Percentiles rank a stretch among this genome's conserved stretches.
Conservation (phyloP, 2,888 invertebrate species). For the Pheosia gnoma region DNA sequence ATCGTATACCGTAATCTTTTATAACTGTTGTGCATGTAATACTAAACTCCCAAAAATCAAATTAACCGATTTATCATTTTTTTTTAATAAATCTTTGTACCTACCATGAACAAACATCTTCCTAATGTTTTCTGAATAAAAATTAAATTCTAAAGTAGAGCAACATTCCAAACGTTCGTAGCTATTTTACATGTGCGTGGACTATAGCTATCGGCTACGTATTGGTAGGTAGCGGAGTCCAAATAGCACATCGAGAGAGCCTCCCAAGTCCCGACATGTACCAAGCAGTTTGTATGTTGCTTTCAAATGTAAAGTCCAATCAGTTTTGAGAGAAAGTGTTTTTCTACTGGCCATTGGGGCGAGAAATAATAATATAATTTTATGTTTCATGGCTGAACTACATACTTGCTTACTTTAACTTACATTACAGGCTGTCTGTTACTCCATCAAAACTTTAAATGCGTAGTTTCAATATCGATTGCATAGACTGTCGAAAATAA, state of each 20-base stretch:
- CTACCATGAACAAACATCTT: neutral
- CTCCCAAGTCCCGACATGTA: slow-evolving; percentile 57
- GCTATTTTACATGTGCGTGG: slow-evolving; percentile 83
- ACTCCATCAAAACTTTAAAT: too few species aligned
- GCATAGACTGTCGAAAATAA: too few species aligned
- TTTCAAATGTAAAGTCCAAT: slow-evolving; percentile 58
- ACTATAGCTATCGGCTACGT: slow-evolving; percentile 77
- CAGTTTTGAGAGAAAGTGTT: slow-evolving; percentile 33
- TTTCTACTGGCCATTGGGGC: too few species aligned
- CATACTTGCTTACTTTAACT: too few species aligned
- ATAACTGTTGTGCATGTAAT: too few species aligned
- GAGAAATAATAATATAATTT: slow-evolving; percentile 22
- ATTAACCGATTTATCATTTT: too few species aligned
- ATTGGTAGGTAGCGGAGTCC: slow-evolving; percentile 77
- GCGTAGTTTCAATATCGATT: too few species aligned
- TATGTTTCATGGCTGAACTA: too few species aligned
- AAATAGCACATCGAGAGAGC: slow-evolving; percentile 65
- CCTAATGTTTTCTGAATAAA: slow-evolving; percentile 12
- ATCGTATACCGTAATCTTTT: too few species aligned
- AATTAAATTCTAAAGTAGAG: slow-evolving; percentile 56
- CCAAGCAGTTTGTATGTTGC: slow-evolving; percentile 65
- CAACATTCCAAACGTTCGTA: slow-evolving; percentile 49
- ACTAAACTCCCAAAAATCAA: too few species aligned
- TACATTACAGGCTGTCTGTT: too few species aligned
- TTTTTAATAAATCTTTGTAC: too few species aligned